These are phyloP conservation scores for Antedon bifida DNA, from an alignment of 35 echinoderm and acorn worm genomes.

Conservation along the genomic window DNA sequence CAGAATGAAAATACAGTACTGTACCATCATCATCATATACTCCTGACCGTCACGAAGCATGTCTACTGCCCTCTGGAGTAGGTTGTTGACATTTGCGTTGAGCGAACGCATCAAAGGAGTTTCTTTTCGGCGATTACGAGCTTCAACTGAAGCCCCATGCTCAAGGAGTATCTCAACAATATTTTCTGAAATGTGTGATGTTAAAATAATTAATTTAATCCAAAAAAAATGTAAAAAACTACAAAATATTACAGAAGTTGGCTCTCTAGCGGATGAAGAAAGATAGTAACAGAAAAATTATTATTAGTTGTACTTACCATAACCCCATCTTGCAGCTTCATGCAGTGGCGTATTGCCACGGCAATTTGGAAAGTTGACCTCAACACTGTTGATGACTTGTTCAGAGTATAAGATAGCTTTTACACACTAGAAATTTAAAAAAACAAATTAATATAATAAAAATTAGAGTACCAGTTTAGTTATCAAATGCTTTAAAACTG, in stretches of 20 bases:
- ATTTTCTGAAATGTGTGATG: slow-evolving; percentile 26
- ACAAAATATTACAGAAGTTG: too few species aligned
- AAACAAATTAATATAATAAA: too few species aligned
- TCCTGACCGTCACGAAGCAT: not conserved
- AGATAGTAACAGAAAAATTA: too few species aligned
- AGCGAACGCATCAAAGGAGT: slow-evolving; percentile 91
- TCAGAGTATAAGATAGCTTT: slow-evolving; percentile 68
- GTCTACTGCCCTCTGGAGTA: slow-evolving; percentile 24
- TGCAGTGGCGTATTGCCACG: slow-evolving; percentile 78
- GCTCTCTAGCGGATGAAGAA: too few species aligned
- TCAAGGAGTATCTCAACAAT: slow-evolving; percentile 68
- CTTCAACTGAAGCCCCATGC: slow-evolving; percentile 82
- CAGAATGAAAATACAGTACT: too few species aligned
- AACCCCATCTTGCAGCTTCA: slow-evolving; percentile 85
- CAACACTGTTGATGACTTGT: slow-evolving; percentile 22
- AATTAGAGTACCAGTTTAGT: too few species aligned
- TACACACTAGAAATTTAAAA: slow-evolving; percentile 61
- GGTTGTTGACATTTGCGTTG: slow-evolving; percentile 72
- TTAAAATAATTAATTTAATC: too few species aligned
- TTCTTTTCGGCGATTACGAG: slow-evolving; percentile 75
- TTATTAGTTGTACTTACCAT: slow-evolving; percentile 47
- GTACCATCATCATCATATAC: not conserved
- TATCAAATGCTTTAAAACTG: too few species aligned
- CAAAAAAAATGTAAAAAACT: too few species aligned
- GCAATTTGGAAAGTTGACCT: slow-evolving; percentile 61